Percentiles rank a stretch among this genome's conserved stretches.
These are phyloP conservation scores for Microcaecilia unicolor DNA, from an alignment of 2,797 vertebrate species.

Conservation along the genomic window DNA sequence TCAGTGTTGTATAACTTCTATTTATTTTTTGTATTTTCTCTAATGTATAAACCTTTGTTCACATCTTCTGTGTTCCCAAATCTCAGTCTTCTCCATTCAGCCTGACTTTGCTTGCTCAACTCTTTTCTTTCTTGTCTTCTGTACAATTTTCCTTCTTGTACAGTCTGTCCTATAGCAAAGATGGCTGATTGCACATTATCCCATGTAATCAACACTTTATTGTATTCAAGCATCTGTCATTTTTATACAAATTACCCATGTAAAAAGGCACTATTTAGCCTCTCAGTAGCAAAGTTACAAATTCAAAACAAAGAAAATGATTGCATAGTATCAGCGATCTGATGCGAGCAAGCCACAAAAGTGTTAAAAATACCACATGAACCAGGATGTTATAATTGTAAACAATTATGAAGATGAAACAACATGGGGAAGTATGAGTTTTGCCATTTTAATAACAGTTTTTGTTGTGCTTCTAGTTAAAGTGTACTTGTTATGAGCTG, in stretches of 20 bases:
- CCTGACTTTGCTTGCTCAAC: conserved; percentile 1
- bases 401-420: conserved; percentile 8
- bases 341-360: background rate
- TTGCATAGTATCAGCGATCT: background rate
- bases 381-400: background rate
- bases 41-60: background rate
- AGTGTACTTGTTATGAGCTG: background rate
- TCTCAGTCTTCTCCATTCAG: background rate
- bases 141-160: too few relatives aligned
- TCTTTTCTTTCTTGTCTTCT: conserved; percentile 1
- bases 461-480: background rate
- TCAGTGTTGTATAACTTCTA: too few relatives aligned
- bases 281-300: conserved; percentile 11
- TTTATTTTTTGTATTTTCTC: background rate
- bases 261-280: conserved; percentile 4
- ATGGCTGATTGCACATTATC: conserved; percentile 12
- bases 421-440: background rate
- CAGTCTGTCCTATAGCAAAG: background rate
- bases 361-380: background rate
- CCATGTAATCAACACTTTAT: conserved; percentile 17
- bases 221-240: conserved; percentile 13
- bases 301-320: conserved; percentile 7
- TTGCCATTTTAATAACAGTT: background rate
- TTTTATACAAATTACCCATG: conserved; percentile 13
- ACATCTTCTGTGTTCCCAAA: accelerated